Evolutionary conservation across 2,113 vertebrate species (phyloP), one percentile per base, ranked within the genome.

Genomic region (Hylia prasina): DNA sequence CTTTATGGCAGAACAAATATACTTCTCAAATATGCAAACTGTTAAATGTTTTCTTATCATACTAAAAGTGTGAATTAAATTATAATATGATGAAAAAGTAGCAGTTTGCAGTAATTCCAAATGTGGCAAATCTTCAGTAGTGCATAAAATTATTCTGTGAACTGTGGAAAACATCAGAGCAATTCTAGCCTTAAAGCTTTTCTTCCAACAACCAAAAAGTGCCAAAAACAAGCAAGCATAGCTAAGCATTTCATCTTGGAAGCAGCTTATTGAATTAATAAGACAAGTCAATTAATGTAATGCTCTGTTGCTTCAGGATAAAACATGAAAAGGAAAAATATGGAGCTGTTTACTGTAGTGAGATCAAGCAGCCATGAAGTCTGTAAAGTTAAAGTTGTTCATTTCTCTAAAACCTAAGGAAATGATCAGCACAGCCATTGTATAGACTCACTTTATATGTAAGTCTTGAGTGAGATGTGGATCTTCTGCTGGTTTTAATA

Each of bases 251-350:
- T 97, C 97, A 97, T 98, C 97, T 97, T 97, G 84, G 95, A 97
- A 97, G 97, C 94, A 95, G 97, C 97, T 98, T 98, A 98, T 97
- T 98, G 97, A 98, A 98, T 98, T 98, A 98, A 98, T 98, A 98
- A 97, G 98, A 98, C 97, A 98, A 98, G 97, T 98, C 98, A 98
- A 98, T 98, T 98, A 98, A 98, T 98, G 97, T 97, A 97, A 98
- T 97, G 97, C 97, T 98, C 98, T 97, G 96, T 97, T 98, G 97
- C 97, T 98, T 97, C 92, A 39, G 98, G 98, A 98, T 98, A 98
- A 98, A 98, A 97, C 96, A 97, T 94, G 90, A 97, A 98, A 98
- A 98, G 96, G 90, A 91, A 97, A 97, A 97, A 96, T 93, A 94
- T 95, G 97, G 94, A 97, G 92, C 94, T 98, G 92, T 97, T 98